These are phyloP conservation scores for Anguilla rostrata DNA, from an alignment of 2,113 vertebrate species.

Conservation along the genomic window DNA sequence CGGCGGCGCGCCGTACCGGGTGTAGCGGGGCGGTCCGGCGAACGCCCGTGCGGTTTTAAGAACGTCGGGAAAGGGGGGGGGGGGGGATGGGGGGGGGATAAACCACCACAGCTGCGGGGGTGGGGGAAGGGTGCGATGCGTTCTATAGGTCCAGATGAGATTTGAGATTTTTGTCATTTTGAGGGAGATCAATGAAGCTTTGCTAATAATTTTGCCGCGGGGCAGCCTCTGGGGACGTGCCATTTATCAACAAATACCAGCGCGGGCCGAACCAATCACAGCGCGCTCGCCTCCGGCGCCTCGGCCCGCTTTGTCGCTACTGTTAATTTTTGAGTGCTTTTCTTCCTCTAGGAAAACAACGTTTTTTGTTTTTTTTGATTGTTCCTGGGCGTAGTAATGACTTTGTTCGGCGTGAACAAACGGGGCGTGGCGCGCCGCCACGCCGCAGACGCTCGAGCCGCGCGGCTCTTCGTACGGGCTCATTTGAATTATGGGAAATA, in stretches of 20 bases:
- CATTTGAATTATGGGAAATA: background rate
- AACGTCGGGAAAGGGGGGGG: conserved; percentile 64
- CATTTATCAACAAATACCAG: conserved; percentile 74
- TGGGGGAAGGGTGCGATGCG: conserved; percentile 34
- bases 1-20: conserved; percentile 73
- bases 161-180: conserved; percentile 75
- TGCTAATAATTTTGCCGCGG: conserved; percentile 71
- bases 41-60: conserved; percentile 74
- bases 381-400: background rate
- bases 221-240: conserved; percentile 64
- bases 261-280: conserved; percentile 56
- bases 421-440: no score
- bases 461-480: background rate
- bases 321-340: background rate
- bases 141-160: conserved; percentile 72
- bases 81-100: no score
- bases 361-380: background rate
- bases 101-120: no score
- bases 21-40: conserved; percentile 74
- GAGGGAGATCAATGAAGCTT: conserved; percentile 76
- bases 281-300: conserved; percentile 31
- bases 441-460: background rate
- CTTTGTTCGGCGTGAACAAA: background rate
- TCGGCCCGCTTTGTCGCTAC: background rate
- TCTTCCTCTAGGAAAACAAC: background rate